A percentile compares a stretch with the other conserved stretches of the same genome.
These are phyloP conservation scores for Macquaria ambigua DNA, from an alignment of 2,113 vertebrate species.

Conservation along the genomic window DNA sequence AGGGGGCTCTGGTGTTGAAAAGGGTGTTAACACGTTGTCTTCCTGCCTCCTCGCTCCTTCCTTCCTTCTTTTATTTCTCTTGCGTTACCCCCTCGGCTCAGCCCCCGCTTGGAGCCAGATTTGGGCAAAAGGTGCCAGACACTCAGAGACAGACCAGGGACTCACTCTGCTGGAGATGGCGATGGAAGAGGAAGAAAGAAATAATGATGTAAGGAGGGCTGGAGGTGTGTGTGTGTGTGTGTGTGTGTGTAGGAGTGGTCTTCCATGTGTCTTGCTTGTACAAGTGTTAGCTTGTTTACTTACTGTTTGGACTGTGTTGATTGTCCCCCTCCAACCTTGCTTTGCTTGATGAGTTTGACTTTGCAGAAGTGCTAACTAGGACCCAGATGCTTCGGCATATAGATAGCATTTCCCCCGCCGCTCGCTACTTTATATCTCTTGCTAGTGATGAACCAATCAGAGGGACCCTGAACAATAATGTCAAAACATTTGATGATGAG, in stretches of 20 bases:
- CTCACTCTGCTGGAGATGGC: conserved; percentile 70
- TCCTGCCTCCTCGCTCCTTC: conserved; percentile 66
- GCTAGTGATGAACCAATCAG: conserved; percentile 9
- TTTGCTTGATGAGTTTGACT: conserved; percentile 73
- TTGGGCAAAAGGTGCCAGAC: conserved; percentile 85
- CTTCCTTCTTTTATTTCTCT: conserved; percentile 45
- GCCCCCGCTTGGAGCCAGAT: conserved; percentile 63
- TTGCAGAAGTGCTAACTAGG: conserved; percentile 63
- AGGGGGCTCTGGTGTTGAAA: conserved; percentile 76
- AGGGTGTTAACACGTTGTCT: conserved; percentile 82
- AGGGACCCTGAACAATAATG: neutral
- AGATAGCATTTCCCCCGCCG: neutral
- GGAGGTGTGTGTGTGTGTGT: conserved; percentile 39
- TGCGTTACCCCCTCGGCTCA: conserved; percentile 40
- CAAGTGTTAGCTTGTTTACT: conserved; percentile 75
- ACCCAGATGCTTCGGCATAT: conserved; percentile 13
- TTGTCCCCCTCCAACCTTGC: conserved; percentile 66
- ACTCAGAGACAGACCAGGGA: conserved; percentile 63
- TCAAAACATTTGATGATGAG: conserved; percentile 23
- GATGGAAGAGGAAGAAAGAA: conserved; percentile 52
- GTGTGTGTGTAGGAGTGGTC: conserved; percentile 35
- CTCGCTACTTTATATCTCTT: neutral
- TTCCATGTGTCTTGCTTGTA: conserved; percentile 33
- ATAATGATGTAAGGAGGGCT: conserved; percentile 71
- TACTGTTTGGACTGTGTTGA: conserved; percentile 71